A percentile compares a stretch with the other conserved stretches of the same genome.
These are phyloP conservation scores for Anableps anableps DNA, from an alignment of 2,797 vertebrate genomes.

Conservation along the genomic window DNA sequence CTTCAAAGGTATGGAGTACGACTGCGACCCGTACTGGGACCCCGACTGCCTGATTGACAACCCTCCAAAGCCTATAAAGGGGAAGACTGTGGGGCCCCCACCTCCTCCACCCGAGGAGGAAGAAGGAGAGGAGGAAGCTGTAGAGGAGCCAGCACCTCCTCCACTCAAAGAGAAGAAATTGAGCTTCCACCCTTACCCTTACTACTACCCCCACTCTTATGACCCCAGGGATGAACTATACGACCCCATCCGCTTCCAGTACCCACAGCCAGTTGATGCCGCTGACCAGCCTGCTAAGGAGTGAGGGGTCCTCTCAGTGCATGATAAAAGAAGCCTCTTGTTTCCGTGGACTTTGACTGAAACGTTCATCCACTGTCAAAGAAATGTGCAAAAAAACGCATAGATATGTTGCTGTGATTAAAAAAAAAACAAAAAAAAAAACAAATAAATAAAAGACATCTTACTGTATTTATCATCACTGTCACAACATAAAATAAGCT, in stretches of 20 bases:
- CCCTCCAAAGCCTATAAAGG: constrained; percentile 75
- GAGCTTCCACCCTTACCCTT: constrained; percentile 51
- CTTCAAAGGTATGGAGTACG: constrained; percentile 83
- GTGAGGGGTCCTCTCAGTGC: constrained; percentile 29
- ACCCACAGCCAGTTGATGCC: constrained; percentile 69
- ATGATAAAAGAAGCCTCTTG: constrained; percentile 5
- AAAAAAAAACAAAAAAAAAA: too few relatives aligned
- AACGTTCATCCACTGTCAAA: constrained; percentile 9
- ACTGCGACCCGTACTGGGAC: constrained; percentile 87
- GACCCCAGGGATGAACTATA: constrained; percentile 79
- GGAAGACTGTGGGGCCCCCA: constrained; percentile 51
- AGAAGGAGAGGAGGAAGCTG: constrained; percentile 52
- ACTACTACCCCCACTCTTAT: constrained; percentile 62
- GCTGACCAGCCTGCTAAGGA: constrained; percentile 66
- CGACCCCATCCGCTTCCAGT: constrained; percentile 75
- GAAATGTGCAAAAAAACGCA: constrained; percentile 19
- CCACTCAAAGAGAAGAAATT: constrained; percentile 67
- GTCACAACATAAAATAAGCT: constrained; percentile 12
- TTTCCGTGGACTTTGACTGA: constrained; percentile 43
- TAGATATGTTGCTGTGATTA: constrained; percentile 16
- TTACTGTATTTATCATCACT: constrained; percentile 16
- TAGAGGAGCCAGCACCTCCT: constrained; percentile 59
- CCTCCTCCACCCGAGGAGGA: constrained; percentile 54
- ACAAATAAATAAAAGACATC: too few relatives aligned
- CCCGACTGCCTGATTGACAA: constrained; percentile 84